Base-by-base conservation (phyloP, 1,140 invertebrate genomes). In the Drosophila subobscura region DNA sequence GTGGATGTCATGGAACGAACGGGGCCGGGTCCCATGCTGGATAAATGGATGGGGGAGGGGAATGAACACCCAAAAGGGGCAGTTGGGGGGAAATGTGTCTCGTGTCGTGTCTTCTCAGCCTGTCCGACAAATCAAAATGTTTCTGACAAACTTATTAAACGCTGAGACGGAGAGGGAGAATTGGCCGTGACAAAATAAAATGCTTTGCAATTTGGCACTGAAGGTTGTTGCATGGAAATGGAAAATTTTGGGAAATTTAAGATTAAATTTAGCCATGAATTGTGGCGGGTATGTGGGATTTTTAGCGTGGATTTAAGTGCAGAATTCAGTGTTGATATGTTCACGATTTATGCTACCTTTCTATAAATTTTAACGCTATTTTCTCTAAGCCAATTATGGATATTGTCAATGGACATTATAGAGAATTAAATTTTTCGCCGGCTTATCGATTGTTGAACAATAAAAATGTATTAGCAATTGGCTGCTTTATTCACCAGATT, bases 61-160 rank as follows among this genome's bases (percentile, higher is more conserved):
- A 12, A n/a, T 12, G 14, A 4, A 1, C 10, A 4, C 3, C 33
- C 33, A 10, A 20, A 10, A 20, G 40, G 14, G 12, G 42, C 20
- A 5, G 20, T n/a, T 1, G 37, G 6, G 25, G 27, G 41, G 23
- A 22, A 5, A 27, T 44, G 16, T 58, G 45, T 53, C 51, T 45
- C 51, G 46, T 74, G 56, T 55, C 41, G 51, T 71, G 59, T 79
- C 33, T 10, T 37, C 33, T 37, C 57, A 49, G 50, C 41, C 71
- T 71, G 59, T 64, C 55, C 49, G 49, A 59, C 72, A 80, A 37
- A 49, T 70, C 60, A 67, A 78, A 79, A 67, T 79, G 65, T 57
- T 33, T 51, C 44, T 46, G 46, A 56, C 54, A 67, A 74, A 72
- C 56, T 67, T 66, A 56, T 66, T 64, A 80, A 80, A 67, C 72